Evolutionary conservation across 2,797 vertebrate genomes (phyloP).

Genomic region (Cynodonichthys magdalenae): DNA sequence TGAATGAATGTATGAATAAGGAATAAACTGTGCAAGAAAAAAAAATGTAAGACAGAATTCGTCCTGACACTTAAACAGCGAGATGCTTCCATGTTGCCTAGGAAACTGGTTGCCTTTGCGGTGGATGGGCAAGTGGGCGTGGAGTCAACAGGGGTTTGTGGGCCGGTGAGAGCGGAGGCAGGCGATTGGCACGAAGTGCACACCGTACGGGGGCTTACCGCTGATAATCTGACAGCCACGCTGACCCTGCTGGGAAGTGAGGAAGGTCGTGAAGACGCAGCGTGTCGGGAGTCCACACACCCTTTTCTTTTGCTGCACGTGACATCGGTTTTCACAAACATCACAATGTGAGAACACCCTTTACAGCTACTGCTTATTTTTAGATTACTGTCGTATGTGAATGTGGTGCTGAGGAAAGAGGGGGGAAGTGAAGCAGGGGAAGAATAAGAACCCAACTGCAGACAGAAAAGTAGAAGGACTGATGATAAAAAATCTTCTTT

Average conservation of each 20-base stretch:
- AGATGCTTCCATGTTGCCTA: slow-evolving; percentile 81
- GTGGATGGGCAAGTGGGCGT: slow-evolving; percentile 76
- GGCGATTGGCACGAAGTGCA: slow-evolving; percentile 55
- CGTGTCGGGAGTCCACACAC: slow-evolving; percentile 16
- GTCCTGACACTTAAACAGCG: slow-evolving; percentile 69
- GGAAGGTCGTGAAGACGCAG: slow-evolving; percentile 40
- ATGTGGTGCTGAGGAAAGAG: neutral
- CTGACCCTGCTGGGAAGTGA: slow-evolving; percentile 53
- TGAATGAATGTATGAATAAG: slow-evolving; percentile 62
- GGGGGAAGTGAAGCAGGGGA: too few species aligned
- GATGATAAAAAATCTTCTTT: too few species aligned
- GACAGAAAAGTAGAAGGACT: too few species aligned
- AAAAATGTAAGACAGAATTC: slow-evolving; percentile 62
- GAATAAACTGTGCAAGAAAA: slow-evolving; percentile 42
- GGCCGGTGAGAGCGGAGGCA: slow-evolving; percentile 72
- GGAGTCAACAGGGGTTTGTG: slow-evolving; percentile 78
- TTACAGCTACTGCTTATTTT: slow-evolving; percentile 17
- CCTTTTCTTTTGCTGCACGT: slow-evolving; percentile 17
- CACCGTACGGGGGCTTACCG: slow-evolving; percentile 42
- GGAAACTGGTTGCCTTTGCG: slow-evolving; percentile 83
- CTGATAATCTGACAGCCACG: slow-evolving; percentile 42
- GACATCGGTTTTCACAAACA: slow-evolving; percentile 41
- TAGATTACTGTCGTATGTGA: slow-evolving; percentile 1
- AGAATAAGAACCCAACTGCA: too few species aligned
- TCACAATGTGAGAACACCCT: slow-evolving; percentile 30